These are phyloP conservation scores for Mola mola DNA, from an alignment of 2,113 vertebrate species.

Conservation along the genomic window DNA sequence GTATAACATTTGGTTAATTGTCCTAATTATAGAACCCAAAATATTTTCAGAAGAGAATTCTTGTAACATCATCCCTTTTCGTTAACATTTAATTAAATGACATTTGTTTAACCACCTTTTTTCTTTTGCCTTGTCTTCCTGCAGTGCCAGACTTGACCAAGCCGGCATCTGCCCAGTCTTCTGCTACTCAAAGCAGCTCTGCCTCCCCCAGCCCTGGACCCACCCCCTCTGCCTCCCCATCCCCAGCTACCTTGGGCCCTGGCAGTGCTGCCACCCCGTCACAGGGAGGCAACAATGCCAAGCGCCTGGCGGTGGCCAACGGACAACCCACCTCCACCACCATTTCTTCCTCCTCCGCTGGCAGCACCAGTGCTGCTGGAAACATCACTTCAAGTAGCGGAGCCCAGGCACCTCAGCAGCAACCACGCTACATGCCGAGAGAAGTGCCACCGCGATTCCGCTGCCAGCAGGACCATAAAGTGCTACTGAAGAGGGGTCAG, in stretches of 20 bases:
- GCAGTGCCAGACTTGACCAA: conserved; percentile 99
- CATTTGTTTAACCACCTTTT: not conserved
- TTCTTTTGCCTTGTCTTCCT: not conserved
- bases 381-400: conserved; percentile 74
- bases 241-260: conserved; percentile 86
- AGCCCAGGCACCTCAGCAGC: conserved; percentile 88
- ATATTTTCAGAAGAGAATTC: too few species aligned
- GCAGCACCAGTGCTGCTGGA: conserved; percentile 64
- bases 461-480: conserved; percentile 99
- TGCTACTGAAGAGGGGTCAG: conserved; percentile 99
- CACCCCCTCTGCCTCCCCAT: conserved; percentile 90
- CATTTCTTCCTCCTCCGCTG: conserved; percentile 72
- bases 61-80: too few species aligned
- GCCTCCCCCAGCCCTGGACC: conserved; percentile 98
- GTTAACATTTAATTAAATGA: not conserved
- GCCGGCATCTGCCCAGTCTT: conserved; percentile 91
- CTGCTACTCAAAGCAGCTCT: conserved; percentile 86
- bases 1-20: too few species aligned
- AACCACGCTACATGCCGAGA: conserved; percentile 97
- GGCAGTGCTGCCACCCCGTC: conserved; percentile 94
- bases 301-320: conserved; percentile 99
- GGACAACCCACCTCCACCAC: conserved; percentile 92
- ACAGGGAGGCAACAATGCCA: conserved; percentile 99
- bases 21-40: too few species aligned
- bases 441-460: conserved; percentile 99